phyloP scores from a whole-genome alignment of 2,113 vertebrate genomes.

The Rhynchomys soricoides region DNA sequence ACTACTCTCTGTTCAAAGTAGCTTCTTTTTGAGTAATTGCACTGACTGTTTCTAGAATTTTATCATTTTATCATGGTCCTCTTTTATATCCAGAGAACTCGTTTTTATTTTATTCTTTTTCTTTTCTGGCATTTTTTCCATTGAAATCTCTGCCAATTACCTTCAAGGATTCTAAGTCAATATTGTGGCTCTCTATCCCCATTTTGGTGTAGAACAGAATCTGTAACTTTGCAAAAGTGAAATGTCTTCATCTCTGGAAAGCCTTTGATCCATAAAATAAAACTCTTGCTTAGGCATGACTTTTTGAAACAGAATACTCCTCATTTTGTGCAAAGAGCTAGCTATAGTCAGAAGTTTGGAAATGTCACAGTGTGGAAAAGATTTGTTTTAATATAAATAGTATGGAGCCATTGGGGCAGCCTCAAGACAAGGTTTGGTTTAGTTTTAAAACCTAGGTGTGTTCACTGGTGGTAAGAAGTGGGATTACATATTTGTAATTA shows the following conservation, averaged over 20 bases:
- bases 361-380: constrained; percentile 75
- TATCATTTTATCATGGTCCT: neutral
- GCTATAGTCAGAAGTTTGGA: constrained; percentile 69
- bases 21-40: constrained; percentile 33
- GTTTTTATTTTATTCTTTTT: neutral
- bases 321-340: constrained; percentile 46
- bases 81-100: neutral
- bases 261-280: constrained; percentile 84
- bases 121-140: neutral
- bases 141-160: constrained; percentile 15
- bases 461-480: neutral
- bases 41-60: neutral
- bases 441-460: constrained; percentile 18
- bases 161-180: constrained; percentile 45
- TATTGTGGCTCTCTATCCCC: neutral
- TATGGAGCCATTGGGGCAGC: neutral
- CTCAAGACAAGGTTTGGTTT: constrained; percentile 9
- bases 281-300: constrained; percentile 32
- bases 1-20: neutral
- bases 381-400: constrained; percentile 68
- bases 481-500: neutral
- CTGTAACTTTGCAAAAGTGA: constrained; percentile 73
- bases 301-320: constrained; percentile 69
- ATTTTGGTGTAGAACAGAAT: constrained; percentile 56
- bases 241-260: constrained; percentile 78